Base-by-base conservation (phyloP, 2,888 invertebrate genomes). In the Mesoligia furuncula region DNA sequence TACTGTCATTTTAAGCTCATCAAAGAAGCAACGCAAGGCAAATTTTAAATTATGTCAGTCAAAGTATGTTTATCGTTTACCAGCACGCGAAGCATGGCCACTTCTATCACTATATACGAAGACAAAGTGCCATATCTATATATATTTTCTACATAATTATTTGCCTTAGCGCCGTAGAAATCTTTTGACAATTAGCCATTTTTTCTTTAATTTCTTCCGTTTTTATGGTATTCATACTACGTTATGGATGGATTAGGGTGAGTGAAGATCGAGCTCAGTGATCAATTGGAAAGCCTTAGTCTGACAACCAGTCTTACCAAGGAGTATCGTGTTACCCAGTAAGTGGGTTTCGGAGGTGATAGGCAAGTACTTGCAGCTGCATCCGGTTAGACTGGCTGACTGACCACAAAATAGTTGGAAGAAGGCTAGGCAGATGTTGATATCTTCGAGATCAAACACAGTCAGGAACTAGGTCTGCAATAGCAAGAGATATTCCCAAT, bases 361-460 rank as follows among this genome's bases (percentile, higher is more conserved):
- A 24, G 9, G 54, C 24, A 24, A 8, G 51, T 24, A 54, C 3
- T n/a, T n/a, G 24, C 54, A 54, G 54, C 54, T 54, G 24, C 51
- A 24, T 51, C 24, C 24, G 24, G 8, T 24, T 51, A 24, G 7
- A 51, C 54, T 24, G 2, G 42, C 11, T 42, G 11, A 42, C 57
- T 2, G 15, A n/a, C n/a, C 17, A 7, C 61, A 31, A 61, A 8
- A 31, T 61, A 61, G 61, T 31, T 31, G 1, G 9, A 17, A 20
- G 27, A 61, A 9, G 4, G 17, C 17, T 61, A 20, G 61, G 4
- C 27, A 31, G 31, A 27, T 20, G 27, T 3, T 9, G 1, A 61
- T 20, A 8, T 9, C 20, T 31, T 61, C 9, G 13, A 74, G 15
- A 75, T 75, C 48, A 48, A 74, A 61, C 45, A 48, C 7, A 59